phyloP scores from a whole-genome alignment of 2,113 vertebrate species.

The Dasyornis broadbenti region DNA sequence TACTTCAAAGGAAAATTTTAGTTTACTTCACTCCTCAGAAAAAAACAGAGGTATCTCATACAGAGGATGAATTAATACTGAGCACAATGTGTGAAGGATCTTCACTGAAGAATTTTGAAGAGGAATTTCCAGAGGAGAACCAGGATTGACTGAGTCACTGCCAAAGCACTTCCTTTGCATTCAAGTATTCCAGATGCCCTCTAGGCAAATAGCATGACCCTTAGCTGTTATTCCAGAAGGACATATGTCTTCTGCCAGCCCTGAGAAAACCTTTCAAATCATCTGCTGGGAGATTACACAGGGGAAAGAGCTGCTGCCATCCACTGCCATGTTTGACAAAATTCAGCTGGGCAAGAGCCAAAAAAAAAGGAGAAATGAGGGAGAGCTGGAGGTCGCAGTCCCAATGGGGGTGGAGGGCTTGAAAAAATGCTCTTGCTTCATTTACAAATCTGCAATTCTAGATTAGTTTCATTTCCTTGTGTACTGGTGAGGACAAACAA shows the following conservation, averaged over 20 bases:
- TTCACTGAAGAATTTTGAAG: not conserved
- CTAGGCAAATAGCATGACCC: not conserved
- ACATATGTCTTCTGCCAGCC: not conserved
- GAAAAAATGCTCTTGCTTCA: not conserved
- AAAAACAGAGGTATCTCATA: not conserved
- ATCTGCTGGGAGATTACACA: not conserved
- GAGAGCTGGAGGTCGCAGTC: rapidly evolving
- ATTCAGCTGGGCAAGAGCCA: not conserved
- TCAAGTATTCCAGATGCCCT: not conserved
- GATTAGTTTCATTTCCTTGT: not conserved
- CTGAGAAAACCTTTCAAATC: not conserved
- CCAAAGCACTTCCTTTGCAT: not conserved
- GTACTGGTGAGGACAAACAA: not conserved
- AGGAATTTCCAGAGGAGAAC: not conserved
- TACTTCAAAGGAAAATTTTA: not conserved
- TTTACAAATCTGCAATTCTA: not conserved
- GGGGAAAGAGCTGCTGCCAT: not conserved
- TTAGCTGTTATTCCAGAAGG: not conserved
- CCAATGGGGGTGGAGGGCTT: rapidly evolving
- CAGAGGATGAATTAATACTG: not conserved
- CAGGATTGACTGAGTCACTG: not conserved
- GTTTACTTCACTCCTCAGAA: not conserved
- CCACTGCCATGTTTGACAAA: not conserved
- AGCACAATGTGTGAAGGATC: not conserved
- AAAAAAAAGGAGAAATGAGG: not conserved